Evolutionary conservation across 2,888 invertebrate species (phyloP), one percentile per base, ranked within the genome.

Genomic region (Agonopterix subpropinquella): DNA sequence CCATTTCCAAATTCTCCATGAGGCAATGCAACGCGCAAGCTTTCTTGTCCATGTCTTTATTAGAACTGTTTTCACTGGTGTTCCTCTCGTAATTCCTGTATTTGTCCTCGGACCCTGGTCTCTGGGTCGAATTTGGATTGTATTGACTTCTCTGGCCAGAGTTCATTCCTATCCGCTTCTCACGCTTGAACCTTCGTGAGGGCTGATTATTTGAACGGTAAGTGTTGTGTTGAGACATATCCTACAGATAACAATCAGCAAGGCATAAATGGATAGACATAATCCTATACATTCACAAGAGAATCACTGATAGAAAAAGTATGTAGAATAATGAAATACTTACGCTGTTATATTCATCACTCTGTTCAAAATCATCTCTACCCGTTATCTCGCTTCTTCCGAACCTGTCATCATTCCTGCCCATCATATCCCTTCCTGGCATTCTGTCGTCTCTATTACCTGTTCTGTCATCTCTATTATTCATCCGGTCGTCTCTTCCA

Each of bases 21-120:
- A 94, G 91, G 65, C 94, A 95, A 54, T 94, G 92, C 15, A 92
- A 72, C 1, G 92, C 86, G 61, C 94, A 94, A 51, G 82, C 77
- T 51, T 79, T 84, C 4, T 65, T 70, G 67, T 8, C 53, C 8
- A 11, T 2, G 9, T 73, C 73, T 44, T 63, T 73, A 47, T 57
- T 79, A 3, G 70, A 64, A 51, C 71, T 76, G 11, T 70, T 79
- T 5, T 71, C 70, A 45, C 61, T 73, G 1, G 65, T 67, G 47
- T 74, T 79, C 45, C 59, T 78, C 1, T 74, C 72, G 0, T 75
- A 73, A 13, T 67, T 70, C 5, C 59, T 56, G 36, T 66, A 62
- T 4, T 56, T 60, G 2, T 75, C 70, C 11, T 76, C 72, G 18
- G 67, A 60, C 0, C 62, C 66, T 1, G 68, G 59, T 13, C 59